These are phyloP conservation scores for Odocoileus virginianus DNA, from an alignment of 2,113 vertebrate species.

Conservation along the genomic window DNA sequence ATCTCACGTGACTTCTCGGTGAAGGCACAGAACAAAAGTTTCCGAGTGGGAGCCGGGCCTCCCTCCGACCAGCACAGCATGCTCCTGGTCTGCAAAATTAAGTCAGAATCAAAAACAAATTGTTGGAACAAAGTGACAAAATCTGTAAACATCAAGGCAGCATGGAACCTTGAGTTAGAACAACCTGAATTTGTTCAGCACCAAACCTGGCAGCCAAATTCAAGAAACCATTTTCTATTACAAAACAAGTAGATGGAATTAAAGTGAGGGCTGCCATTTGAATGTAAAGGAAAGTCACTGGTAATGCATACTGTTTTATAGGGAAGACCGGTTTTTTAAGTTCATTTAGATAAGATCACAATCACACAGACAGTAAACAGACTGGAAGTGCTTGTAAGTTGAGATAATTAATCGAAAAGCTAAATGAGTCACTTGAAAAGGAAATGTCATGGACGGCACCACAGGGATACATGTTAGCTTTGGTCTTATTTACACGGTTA, in stretches of 20 bases:
- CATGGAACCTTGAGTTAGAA: conserved; percentile 8
- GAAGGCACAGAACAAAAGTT: neutral
- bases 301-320: neutral
- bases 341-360: conserved; percentile 10
- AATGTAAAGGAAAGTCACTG: neutral
- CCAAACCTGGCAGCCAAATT: neutral
- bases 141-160: neutral
- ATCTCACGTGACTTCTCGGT: neutral
- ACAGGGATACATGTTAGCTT: conserved; percentile 22
- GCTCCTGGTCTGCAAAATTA: neutral
- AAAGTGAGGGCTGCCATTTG: neutral
- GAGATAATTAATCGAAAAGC: conserved; percentile 46
- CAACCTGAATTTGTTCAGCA: neutral
- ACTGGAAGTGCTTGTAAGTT: neutral
- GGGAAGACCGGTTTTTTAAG: conserved; percentile 20
- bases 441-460: conserved; percentile 13
- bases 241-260: neutral
- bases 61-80: neutral
- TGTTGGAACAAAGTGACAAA: conserved; percentile 20
- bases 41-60: neutral
- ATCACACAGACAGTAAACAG: neutral
- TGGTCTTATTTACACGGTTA: conserved; percentile 27
- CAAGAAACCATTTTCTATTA: neutral
- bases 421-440: conserved; percentile 48
- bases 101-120: conserved; percentile 10